A percentile compares a stretch with the other conserved stretches of the same genome.
Evolutionary conservation across 2,797 vertebrate species (phyloP).

Genomic region (Artibeus lituratus): DNA sequence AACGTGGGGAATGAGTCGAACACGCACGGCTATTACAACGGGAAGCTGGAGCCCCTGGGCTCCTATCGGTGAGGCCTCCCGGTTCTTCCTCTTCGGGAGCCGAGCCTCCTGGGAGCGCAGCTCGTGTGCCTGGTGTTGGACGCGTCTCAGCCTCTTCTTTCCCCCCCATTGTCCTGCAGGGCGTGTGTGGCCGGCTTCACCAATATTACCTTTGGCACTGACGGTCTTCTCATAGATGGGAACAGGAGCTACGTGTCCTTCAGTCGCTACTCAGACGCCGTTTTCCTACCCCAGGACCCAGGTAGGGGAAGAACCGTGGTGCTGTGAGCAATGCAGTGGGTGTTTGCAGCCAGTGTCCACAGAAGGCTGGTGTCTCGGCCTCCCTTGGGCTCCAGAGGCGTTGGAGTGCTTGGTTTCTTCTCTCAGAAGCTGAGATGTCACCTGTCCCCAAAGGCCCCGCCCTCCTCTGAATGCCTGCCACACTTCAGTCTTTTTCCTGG

Average conservation of each 20-base stretch:
- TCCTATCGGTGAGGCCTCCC: conserved; percentile 80
- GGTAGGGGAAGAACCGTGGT: conserved; percentile 71
- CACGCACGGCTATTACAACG: conserved; percentile 76
- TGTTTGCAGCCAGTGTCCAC: not conserved
- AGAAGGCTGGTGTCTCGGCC: fast-evolving
- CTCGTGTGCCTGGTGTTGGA: fast-evolving
- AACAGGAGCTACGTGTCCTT: conserved; percentile 78
- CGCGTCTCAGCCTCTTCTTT: not conserved
- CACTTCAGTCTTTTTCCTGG: not conserved
- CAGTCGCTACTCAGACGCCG: conserved; percentile 63
- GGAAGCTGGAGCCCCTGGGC: conserved; percentile 78
- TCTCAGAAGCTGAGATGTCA: not conserved
- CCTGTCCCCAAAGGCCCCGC: fast-evolving
- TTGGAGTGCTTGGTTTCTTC: not conserved
- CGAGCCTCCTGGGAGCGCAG: fast-evolving
- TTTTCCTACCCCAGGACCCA: conserved; percentile 82
- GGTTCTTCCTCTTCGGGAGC: not conserved
- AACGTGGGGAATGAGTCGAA: conserved; percentile 73
- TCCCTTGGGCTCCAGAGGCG: no score
- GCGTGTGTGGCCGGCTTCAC: conserved; percentile 84
- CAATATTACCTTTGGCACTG: conserved; percentile 70
- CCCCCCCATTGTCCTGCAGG: conserved; percentile 61
- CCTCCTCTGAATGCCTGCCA: not conserved
- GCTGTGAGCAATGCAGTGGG: fast-evolving
- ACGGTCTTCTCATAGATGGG: conserved; percentile 44